phyloP scores from a whole-genome alignment of 2,113 vertebrate genomes.

The Heloderma charlesbogerti region DNA sequence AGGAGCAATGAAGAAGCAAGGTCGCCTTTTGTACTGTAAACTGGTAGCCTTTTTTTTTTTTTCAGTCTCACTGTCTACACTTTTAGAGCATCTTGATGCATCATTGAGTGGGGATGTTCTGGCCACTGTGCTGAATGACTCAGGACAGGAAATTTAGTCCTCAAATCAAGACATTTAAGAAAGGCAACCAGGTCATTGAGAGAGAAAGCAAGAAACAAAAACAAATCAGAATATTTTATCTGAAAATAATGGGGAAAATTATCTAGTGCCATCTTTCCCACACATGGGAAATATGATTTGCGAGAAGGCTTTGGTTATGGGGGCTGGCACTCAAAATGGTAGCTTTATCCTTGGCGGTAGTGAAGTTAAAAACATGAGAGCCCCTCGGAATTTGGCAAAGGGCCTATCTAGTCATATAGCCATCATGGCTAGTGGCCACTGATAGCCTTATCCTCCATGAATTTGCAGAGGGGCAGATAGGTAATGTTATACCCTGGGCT shows the following conservation, averaged over 20 bases:
- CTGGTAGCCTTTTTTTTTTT: neutral
- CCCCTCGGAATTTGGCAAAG: neutral
- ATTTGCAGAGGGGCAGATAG: neutral
- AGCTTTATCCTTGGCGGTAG: neutral
- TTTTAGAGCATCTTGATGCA: constrained; percentile 1
- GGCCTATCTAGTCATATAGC: neutral
- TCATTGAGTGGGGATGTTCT: neutral
- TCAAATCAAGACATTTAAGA: neutral
- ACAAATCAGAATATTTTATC: neutral
- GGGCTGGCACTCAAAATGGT: neutral
- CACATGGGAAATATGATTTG: neutral
- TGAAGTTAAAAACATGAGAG: neutral
- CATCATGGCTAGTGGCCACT: neutral
- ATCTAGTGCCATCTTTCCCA: neutral
- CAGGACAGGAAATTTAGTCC: neutral
- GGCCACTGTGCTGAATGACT: neutral
- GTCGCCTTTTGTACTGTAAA: neutral
- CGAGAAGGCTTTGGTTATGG: neutral
- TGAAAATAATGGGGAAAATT: neutral
- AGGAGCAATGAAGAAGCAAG: neutral
- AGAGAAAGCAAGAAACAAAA: neutral
- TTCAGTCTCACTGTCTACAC: neutral
- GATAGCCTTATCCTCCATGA: neutral
- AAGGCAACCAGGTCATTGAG: neutral
- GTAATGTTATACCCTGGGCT: too few relatives aligned